These are phyloP conservation scores for Tretioscincus oriximinensis DNA, from an alignment of 2,113 vertebrate genomes.

Conservation along the genomic window DNA sequence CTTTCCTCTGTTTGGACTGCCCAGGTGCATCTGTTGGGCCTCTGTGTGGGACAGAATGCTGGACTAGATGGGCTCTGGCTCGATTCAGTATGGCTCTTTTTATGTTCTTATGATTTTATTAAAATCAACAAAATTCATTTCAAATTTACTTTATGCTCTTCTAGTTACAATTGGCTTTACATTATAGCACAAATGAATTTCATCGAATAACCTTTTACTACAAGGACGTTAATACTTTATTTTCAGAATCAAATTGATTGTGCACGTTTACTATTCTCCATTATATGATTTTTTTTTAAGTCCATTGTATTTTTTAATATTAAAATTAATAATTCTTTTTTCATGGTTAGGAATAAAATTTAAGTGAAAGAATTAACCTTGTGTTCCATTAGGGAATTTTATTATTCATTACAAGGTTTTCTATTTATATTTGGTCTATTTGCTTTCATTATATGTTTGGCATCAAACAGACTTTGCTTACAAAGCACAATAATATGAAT, in stretches of 20 bases:
- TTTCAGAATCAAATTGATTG: background rate
- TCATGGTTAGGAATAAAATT: constrained; percentile 56
- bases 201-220: background rate
- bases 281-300: background rate
- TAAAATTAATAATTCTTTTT: constrained; percentile 42
- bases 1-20: no score
- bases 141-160: background rate
- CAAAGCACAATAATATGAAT: constrained; percentile 30
- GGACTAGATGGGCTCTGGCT: no score
- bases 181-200: background rate
- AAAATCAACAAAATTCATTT: no score
- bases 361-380: constrained; percentile 66
- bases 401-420: constrained; percentile 65
- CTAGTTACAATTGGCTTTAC: background rate
- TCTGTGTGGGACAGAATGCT: no score
- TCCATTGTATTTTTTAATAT: constrained; percentile 28
- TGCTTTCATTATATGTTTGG: constrained; percentile 64
- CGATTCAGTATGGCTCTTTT: no score
- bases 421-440: constrained; percentile 58
- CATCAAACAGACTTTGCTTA: constrained; percentile 29
- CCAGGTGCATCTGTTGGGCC: no score
- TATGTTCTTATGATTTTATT: no score
- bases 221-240: no score
- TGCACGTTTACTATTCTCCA: background rate
- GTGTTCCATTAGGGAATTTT: constrained; percentile 49